Base-by-base conservation (phyloP, 2,113 vertebrate genomes). In the Piprites chloris region DNA sequence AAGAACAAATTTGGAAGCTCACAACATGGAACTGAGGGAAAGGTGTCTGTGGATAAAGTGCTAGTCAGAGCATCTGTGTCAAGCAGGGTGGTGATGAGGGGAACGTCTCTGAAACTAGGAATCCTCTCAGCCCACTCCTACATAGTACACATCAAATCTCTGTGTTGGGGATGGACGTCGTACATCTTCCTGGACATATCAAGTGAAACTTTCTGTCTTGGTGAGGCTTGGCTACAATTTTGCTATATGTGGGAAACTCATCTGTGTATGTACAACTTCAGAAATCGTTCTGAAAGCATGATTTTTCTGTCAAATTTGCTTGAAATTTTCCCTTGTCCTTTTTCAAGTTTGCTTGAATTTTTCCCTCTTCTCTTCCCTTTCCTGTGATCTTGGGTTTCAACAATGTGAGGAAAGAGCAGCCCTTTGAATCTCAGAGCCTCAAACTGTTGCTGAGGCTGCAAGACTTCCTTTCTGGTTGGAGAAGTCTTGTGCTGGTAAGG, bases 111-210 rank as follows among this genome's bases (percentile, higher is more conserved):
- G 39, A 72, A 86, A 83, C 32, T 9, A 21, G 14, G 16, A 72
- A 42, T 58, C 30, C 9, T 78, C 61, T 82, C 58, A 80, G 14
- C 12, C 62, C 3, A 1, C 21, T 65, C 10, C 33, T 65, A 32
- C 5, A 19, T 20, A 50, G 22, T 50, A 50, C 21, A 32, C 8
- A 28, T 37, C 28, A 85, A 67, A 7, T 10, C 12, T 72, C 27
- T 78, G 7, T 42, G 13, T 10, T 2, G 1, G 18, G 14, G 14
- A 19, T 53, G 49, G 35, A 46, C 1, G 1, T 28, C 8, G 49
- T 65, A 50, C n/a, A 33, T n/a, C 30, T 63, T 91, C 63, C 30
- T 52, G 41, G 87, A 69, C 1, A 0, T 23, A 22, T 14, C 16
- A 81, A 35, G 23, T 56, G 30, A 55, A 33, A 12, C 10, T 61